Evolutionary conservation across 2,888 invertebrate species (phyloP).

Genomic region (Caenorhabditis imperialis): DNA sequence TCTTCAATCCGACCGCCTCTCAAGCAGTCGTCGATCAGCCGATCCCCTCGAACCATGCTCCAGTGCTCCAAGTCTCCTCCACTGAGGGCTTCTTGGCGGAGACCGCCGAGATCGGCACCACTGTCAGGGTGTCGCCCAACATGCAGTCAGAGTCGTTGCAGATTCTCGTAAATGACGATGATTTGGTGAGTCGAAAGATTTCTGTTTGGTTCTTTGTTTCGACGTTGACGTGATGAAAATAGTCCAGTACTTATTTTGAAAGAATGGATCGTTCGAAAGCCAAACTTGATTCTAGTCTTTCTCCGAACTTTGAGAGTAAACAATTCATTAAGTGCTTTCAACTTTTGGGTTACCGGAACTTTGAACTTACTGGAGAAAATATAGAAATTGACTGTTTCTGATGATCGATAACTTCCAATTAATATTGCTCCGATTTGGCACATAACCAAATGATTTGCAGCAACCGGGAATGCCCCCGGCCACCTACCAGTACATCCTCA

Average conservation of each 20-base stretch:
- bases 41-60: conserved; percentile 49
- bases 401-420: neutral
- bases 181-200: conserved; percentile 66
- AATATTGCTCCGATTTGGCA: neutral
- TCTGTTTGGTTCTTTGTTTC: neutral
- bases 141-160: conserved; percentile 72
- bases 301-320: too few relatives aligned
- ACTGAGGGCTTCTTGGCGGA: conserved; percentile 75
- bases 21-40: conserved; percentile 37
- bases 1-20: neutral
- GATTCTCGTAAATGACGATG: conserved; percentile 77
- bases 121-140: conserved; percentile 72
- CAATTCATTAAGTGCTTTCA: too few relatives aligned
- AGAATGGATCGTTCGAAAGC: too few relatives aligned
- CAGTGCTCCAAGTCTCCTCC: conserved; percentile 72
- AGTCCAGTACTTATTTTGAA: too few relatives aligned
- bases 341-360: too few relatives aligned
- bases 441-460: conserved; percentile 58
- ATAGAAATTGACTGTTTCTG: neutral
- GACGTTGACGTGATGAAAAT: neutral
- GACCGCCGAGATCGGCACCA: conserved; percentile 75
- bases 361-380: too few relatives aligned
- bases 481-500: conserved; percentile 78
- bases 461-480: conserved; percentile 78
- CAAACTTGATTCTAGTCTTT: too few relatives aligned